phyloP scores from a whole-genome alignment of 2,797 vertebrate species.

The Threskiornis aethiopicus region DNA sequence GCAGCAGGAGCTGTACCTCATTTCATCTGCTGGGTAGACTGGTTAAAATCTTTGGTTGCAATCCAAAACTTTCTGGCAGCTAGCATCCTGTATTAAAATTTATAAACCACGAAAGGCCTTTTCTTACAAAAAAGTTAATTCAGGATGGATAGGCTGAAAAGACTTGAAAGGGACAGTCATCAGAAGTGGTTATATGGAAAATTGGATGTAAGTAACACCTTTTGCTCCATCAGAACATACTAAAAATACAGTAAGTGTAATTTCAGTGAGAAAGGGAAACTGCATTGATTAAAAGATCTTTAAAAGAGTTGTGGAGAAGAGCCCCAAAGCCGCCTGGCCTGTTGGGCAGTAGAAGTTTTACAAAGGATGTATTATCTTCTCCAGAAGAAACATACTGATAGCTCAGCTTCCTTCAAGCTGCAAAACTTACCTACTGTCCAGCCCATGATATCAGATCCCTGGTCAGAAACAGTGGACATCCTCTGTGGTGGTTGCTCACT shows the following conservation, averaged over 20 bases:
- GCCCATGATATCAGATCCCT: background rate
- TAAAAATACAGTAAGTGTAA: conserved; percentile 73
- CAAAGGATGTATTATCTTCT: background rate
- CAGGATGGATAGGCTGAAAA: conserved; percentile 69
- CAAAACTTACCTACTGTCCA: background rate
- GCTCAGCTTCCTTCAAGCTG: background rate
- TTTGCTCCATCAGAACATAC: conserved; percentile 57
- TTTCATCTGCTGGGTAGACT: conserved; percentile 73
- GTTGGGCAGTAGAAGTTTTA: background rate
- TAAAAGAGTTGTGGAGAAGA: conserved; percentile 36
- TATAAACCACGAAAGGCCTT: conserved; percentile 80
- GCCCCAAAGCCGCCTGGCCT: background rate
- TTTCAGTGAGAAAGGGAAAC: conserved; percentile 67
- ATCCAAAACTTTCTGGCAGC: conserved; percentile 79
- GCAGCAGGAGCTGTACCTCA: conserved; percentile 66
- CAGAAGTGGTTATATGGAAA: conserved; percentile 77
- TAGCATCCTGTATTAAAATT: conserved; percentile 79
- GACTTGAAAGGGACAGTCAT: conserved; percentile 75
- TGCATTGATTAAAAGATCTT: conserved; percentile 48
- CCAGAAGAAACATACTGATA: background rate
- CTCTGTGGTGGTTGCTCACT: background rate
- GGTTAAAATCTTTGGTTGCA: conserved; percentile 71
- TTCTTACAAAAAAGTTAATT: conserved; percentile 79
- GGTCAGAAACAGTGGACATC: background rate
- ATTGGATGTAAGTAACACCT: conserved; percentile 71